Percentiles rank a stretch among this genome's conserved stretches.
Conservation (phyloP, 2,888 invertebrate genomes). For the Ecliptopera silaceata region DNA sequence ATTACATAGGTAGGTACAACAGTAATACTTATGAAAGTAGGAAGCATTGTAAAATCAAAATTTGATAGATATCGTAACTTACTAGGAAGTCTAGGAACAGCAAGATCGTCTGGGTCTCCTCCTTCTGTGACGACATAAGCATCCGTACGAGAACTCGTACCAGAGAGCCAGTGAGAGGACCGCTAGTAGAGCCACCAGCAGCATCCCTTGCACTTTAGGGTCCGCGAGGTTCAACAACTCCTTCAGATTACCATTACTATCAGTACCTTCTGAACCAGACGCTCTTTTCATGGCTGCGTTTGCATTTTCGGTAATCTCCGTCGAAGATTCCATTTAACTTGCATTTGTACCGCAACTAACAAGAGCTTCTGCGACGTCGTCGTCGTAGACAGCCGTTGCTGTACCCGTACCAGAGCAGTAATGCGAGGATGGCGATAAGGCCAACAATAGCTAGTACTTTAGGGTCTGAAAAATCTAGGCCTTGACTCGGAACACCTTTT, state of each 20-base stretch:
- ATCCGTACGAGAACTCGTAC: conserved; percentile 54
- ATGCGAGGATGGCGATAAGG: conserved; percentile 12
- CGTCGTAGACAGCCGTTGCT: conserved; percentile 14
- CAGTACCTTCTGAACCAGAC: background rate
- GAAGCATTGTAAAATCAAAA: background rate
- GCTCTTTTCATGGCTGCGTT: background rate
- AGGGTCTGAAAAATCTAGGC: conserved; percentile 12
- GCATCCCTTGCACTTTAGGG: conserved; percentile 51
- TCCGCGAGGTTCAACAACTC: conserved; percentile 33
- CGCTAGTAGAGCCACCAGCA: conserved; percentile 50
- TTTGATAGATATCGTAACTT: background rate
- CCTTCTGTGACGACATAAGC: conserved; percentile 44
- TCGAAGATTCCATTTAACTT: background rate
- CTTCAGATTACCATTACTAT: background rate
- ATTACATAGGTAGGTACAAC: too few relatives aligned
- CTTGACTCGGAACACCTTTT: background rate
- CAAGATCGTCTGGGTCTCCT: conserved; percentile 43
- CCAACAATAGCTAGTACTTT: conserved; percentile 17
- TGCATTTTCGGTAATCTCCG: background rate
- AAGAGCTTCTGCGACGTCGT: conserved; percentile 10
- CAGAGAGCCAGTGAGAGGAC: conserved; percentile 53
- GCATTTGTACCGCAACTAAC: background rate
- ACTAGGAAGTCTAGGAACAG: conserved; percentile 33
- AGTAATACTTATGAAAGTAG: too few relatives aligned
- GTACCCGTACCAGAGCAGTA: conserved; percentile 19